Conservation (phyloP, 2,888 invertebrate species). For the Arge pagana region DNA sequence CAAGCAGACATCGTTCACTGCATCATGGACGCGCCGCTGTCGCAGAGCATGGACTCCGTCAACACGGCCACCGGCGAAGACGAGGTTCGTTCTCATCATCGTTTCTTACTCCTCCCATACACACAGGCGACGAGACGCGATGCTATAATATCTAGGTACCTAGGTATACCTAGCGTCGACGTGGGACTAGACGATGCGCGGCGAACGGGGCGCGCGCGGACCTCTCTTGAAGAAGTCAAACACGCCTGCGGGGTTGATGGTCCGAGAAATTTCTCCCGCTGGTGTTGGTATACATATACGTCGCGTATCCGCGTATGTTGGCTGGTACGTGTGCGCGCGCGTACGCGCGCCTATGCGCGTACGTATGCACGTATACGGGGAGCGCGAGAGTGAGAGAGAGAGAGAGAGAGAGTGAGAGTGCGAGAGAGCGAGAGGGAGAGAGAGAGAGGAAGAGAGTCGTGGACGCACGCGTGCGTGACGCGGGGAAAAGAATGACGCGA, state of each 20-base stretch:
- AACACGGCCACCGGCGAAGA: conserved; percentile 95
- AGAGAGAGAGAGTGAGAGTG: too few species aligned
- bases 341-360: conserved; percentile 22
- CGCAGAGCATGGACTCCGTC: conserved; percentile 98
- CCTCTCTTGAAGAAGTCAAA: too few species aligned
- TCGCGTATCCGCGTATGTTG: conserved; percentile 2
- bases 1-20: conserved; percentile 37
- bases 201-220: conserved; percentile 28
- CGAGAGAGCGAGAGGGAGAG: too few species aligned
- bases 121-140: too few species aligned
- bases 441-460: too few species aligned
- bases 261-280: too few species aligned
- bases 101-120: not conserved
- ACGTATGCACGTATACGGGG: conserved; percentile 30
- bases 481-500: conserved; percentile 16
- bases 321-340: conserved; percentile 26
- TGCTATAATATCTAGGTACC: too few species aligned
- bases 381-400: conserved; percentile 23
- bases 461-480: too few species aligned
- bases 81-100: conserved; percentile 77
- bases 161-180: not conserved
- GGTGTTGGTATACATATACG: too few species aligned
- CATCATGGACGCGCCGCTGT: conserved; percentile 77
- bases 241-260: too few species aligned
- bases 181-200: not conserved